phyloP scores from a whole-genome alignment of 2,888 invertebrate genomes.

The Sepioteuthis lessoniana region DNA sequence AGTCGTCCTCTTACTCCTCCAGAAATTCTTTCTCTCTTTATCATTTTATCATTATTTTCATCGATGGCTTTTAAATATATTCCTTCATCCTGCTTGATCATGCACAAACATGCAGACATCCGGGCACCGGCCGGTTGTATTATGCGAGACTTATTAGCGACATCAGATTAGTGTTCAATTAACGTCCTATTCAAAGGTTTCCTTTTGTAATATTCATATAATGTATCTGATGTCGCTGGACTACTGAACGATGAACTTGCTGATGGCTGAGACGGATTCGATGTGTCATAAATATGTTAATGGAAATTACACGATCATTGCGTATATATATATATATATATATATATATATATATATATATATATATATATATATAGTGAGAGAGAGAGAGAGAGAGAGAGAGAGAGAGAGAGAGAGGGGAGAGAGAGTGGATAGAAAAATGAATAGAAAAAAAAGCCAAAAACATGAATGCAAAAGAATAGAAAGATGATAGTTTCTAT shows the following conservation, averaged over 20 bases:
- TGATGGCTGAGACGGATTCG: neutral
- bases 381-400: too few relatives aligned
- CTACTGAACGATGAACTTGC: neutral
- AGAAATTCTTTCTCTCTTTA: too few relatives aligned
- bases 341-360: too few relatives aligned
- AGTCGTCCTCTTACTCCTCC: too few relatives aligned
- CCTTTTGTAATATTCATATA: slow-evolving; percentile 33
- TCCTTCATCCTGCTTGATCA: neutral
- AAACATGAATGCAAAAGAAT: too few relatives aligned
- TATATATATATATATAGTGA: too few relatives aligned
- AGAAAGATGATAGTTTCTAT: too few relatives aligned
- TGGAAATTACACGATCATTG: neutral
- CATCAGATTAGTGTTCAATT: slow-evolving; percentile 12
- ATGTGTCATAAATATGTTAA: slow-evolving; percentile 23
- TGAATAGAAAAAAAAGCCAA: too few relatives aligned
- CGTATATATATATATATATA: neutral
- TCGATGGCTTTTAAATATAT: too few relatives aligned
- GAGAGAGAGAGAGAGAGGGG: too few relatives aligned
- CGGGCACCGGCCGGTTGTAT: neutral
- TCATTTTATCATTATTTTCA: too few relatives aligned
- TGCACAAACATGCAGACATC: neutral
- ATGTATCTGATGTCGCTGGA: neutral
- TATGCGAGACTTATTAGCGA: neutral
- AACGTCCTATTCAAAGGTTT: slow-evolving; percentile 21
- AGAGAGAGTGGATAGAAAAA: too few relatives aligned